Evolutionary conservation across 2,797 vertebrate genomes (phyloP), one percentile per base, ranked within the genome.

Genomic region (Buceros bicornis): DNA sequence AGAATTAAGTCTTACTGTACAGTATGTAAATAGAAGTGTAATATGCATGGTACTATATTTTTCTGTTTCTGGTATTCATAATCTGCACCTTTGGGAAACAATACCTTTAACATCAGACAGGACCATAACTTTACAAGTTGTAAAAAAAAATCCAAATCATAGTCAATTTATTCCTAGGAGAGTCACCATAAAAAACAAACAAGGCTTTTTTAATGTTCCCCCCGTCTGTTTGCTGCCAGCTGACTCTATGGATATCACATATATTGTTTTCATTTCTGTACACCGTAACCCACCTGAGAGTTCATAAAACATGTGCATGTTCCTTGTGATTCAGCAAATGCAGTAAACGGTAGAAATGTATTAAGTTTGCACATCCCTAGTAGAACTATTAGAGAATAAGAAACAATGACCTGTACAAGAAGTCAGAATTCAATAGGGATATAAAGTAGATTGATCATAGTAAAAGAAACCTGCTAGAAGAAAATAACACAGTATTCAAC

Each of bases 281-380:
- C 42, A 20, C 21, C 83, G 74, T 47, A 94, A 90, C 53, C 13
- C 87, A 82, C 79, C 28, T 64, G 89, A 91, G 84, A 87, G 57
- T 93, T 94, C 71, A 81, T 85, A 93, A 96, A 96, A 72, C 71
- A 71, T 65, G 45, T 65, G 17, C 37, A 51, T 85, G 71, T 74
- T 97, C 58, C 72, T 65, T 89, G 45, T 87, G 87, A 91, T 93
- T 91, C 0, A 0, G 29, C 42, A 95, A 83, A 93, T 53, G 58
- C 89, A 83, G 87, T 96, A 96, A 95, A 78, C 81, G 57, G 50
- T 69, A 56, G 43, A 92, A 94, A 94, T 81, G 81, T 61, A 92
- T 87, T 92, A 82, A 61, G 35, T 86, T 95, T 93, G 40, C 72
- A 84, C 87, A 94, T 89, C 42, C 16, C 29, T 85, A 65, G 67